phyloP scores from a whole-genome alignment of 2,797 vertebrate species.

The Myotis daubentonii region DNA sequence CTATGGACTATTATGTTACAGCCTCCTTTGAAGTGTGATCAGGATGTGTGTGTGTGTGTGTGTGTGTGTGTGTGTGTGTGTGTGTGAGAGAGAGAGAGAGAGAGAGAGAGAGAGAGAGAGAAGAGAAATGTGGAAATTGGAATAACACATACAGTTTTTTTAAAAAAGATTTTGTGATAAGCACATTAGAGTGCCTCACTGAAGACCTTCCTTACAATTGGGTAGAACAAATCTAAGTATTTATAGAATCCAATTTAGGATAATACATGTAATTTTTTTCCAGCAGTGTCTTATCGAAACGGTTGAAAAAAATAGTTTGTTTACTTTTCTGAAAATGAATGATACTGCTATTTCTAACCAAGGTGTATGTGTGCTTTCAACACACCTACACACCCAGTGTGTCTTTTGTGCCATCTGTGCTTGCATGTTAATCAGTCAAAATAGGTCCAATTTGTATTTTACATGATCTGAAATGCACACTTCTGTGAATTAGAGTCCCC shows the following conservation, averaged over 20 bases:
- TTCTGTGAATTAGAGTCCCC: conserved; percentile 82
- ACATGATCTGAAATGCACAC: conserved; percentile 78
- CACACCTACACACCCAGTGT: conserved; percentile 68
- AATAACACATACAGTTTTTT: conserved; percentile 17
- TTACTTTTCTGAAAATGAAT: conserved; percentile 73
- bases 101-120: not conserved
- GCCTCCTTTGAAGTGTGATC: conserved; percentile 65
- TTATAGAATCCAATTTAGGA: conserved; percentile 60
- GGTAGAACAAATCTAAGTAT: conserved; percentile 51
- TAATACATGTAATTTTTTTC: conserved; percentile 49
- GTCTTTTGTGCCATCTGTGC: conserved; percentile 73
- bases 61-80: not conserved
- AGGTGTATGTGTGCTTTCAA: conserved; percentile 70
- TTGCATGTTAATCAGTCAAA: conserved; percentile 71
- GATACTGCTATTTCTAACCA: conserved; percentile 63
- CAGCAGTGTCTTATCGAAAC: conserved; percentile 65
- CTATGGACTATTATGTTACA: conserved; percentile 72
- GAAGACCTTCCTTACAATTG: conserved; percentile 51
- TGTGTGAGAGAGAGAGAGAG: not conserved
- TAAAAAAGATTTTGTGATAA: not conserved
- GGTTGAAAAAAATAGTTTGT: conserved; percentile 74
- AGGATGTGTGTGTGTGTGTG: not conserved
- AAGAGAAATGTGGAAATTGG: conserved; percentile 32
- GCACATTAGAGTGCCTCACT: conserved; percentile 31
- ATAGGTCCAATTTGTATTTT: conserved; percentile 77